phyloP scores from a whole-genome alignment of 1,140 invertebrate species.

The Drosophila ironensis region DNA sequence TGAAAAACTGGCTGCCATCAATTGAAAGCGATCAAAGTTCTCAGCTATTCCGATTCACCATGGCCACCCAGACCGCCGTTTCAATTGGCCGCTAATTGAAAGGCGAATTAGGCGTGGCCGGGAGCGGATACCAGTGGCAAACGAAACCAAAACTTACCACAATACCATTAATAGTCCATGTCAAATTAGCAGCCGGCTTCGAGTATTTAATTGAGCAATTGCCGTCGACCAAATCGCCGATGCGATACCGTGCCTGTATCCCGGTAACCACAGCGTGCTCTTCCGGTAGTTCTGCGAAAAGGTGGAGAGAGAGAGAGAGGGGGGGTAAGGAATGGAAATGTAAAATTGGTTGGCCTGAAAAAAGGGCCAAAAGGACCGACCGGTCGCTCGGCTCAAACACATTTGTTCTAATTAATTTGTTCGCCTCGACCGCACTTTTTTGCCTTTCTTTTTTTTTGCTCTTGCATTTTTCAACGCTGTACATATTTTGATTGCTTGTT shows the following conservation, averaged over 20 bases:
- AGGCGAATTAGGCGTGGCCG: slow-evolving; percentile 23
- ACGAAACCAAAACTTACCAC: slow-evolving; percentile 84
- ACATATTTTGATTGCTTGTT: slow-evolving; percentile 23
- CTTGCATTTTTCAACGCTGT: slow-evolving; percentile 15
- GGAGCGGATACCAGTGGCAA: slow-evolving; percentile 24
- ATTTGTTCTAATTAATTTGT: slow-evolving; percentile 79
- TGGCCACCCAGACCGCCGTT: not conserved
- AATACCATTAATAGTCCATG: slow-evolving; percentile 92
- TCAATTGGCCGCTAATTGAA: slow-evolving; percentile 38
- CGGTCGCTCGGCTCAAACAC: slow-evolving; percentile 39
- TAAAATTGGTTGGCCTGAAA: slow-evolving; percentile 64
- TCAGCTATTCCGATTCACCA: no score
- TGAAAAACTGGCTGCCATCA: slow-evolving; percentile 69
- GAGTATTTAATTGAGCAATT: slow-evolving; percentile 90
- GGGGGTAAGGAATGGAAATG: slow-evolving; percentile 52
- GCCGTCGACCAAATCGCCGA: slow-evolving; percentile 87
- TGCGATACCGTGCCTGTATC: slow-evolving; percentile 87
- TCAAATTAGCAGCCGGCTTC: slow-evolving; percentile 91
- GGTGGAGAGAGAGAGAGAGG: slow-evolving; percentile 5
- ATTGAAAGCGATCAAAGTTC: slow-evolving; percentile 53
- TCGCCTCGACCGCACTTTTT: slow-evolving; percentile 35
- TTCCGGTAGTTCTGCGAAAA: slow-evolving; percentile 86
- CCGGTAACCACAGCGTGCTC: slow-evolving; percentile 87
- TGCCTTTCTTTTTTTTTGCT: slow-evolving; percentile 19
- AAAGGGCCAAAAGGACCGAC: slow-evolving; percentile 23